Evolutionary conservation across 2,888 invertebrate genomes (phyloP), one percentile per base, ranked within the genome.

Genomic region (Sesia apiformis): DNA sequence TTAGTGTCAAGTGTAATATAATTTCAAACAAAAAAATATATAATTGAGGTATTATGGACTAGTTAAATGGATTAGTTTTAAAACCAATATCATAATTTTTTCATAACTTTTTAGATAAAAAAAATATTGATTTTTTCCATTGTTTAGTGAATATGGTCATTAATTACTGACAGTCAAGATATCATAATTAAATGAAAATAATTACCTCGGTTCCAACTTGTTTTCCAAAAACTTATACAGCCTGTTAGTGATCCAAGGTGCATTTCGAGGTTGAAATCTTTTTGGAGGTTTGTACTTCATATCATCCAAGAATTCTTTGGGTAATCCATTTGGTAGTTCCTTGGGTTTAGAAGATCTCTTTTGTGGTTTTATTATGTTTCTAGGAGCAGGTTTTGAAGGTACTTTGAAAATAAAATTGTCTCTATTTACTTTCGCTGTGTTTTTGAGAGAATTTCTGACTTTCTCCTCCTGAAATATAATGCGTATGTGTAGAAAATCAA

Each of bases 221-320:
- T 58, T 71, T 64, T 89, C 86, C 56, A 90, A 67, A 60, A 64
- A 84, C 42, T 78, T 81, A 58, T 90, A 88, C 53, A 90, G 60
- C 50, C 80, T 63, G 51, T 83, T 82, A 0, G 87, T 89, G 38
- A 77, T 76, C 90, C 90, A 90, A 0, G 84, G 66, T 0, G 85
- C 87, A 41, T 80, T 81, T 3, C 65, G 63, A 0, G 87, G 84
- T 51, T 68, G 68, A 58, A 77, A 90, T 40, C 83, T 67, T 57
- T 81, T 87, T 0, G 86, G 88, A 0, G 89, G 87, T 41, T 84
- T 87, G 50, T 86, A 87, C 46, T 78, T 81, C 69, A 86, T 61
- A 43, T 86, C 88, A 40, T 78, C 71, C 4, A 78, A 56, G 0
- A 88, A 39, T 49, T 84, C 80, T 0, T 63, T 50, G 0, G 88